Conservation (phyloP, 2,113 vertebrate species). For the Syrrhaptes paradoxus region DNA sequence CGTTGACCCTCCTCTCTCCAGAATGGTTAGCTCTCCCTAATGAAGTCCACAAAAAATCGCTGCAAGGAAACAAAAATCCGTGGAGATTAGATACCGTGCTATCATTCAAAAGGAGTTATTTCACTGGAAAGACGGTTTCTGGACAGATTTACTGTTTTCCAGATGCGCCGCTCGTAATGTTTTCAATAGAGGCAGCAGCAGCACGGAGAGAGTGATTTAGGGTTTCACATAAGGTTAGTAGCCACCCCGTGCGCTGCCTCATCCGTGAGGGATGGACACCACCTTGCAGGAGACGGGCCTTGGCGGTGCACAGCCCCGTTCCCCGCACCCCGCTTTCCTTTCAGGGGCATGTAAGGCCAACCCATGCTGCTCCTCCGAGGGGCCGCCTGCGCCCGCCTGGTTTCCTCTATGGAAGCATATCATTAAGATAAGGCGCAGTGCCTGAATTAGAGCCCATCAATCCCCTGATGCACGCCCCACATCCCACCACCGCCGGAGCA, state of each 20-base stretch:
- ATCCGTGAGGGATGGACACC: neutral
- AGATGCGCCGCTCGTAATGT: constrained; percentile 67
- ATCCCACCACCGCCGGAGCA: neutral
- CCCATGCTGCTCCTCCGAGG: neutral
- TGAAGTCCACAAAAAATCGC: constrained; percentile 37
- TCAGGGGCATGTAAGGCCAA: neutral
- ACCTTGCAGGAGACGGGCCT: neutral
- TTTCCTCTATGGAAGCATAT: neutral
- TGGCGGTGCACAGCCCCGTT: rapidly evolving
- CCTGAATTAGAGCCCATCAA: neutral
- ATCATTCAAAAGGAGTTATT: constrained; percentile 57
- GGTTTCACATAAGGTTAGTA: constrained; percentile 24
- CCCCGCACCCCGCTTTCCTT: neutral
- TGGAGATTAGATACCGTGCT: neutral
- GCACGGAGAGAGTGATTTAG: constrained; percentile 27
- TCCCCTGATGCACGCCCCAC: neutral
- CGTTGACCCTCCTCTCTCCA: constrained; percentile 34
- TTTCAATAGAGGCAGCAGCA: constrained; percentile 52
- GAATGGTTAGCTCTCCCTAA: constrained; percentile 53
- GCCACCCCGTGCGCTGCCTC: neutral
- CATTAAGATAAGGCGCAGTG: neutral
- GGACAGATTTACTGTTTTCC: constrained; percentile 64
- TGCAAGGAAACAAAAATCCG: constrained; percentile 35
- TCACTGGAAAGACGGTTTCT: constrained; percentile 52
- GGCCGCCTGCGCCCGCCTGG: neutral